phyloP scores from a whole-genome alignment of 2,888 invertebrate genomes.

The Tenthredo amoena region DNA sequence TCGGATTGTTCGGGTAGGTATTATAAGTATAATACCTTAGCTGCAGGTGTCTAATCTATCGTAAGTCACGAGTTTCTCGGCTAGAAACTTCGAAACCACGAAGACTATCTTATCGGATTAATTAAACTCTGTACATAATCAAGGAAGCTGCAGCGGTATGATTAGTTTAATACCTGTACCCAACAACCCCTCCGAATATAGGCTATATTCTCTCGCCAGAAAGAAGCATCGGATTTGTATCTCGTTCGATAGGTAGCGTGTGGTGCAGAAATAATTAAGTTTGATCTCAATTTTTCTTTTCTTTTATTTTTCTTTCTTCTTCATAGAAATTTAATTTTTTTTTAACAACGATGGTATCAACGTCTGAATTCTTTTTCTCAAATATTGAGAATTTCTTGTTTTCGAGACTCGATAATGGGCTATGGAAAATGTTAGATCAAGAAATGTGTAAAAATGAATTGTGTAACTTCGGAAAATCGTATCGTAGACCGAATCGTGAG shows the following conservation, averaged over 20 bases:
- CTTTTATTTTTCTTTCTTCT: neutral
- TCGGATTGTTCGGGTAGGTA: neutral
- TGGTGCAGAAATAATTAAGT: neutral
- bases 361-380: neutral
- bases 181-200: neutral
- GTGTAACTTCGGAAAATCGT: neutral
- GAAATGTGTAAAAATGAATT: neutral
- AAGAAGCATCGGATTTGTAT: neutral
- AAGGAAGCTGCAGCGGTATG: neutral
- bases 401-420: neutral
- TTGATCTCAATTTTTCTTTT: neutral
- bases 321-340: neutral
- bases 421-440: neutral
- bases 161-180: conserved; percentile 1
- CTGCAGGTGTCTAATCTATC: neutral
- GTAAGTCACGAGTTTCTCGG: neutral
- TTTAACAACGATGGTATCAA: no score
- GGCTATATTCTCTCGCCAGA: neutral
- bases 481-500: neutral
- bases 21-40: neutral
- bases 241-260: neutral
- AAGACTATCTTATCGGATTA: conserved; percentile 16
- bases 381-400: neutral
- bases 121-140: neutral
- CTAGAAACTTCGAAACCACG: conserved; percentile 1